Conservation (phyloP, 2,797 vertebrate genomes). For the Rhadinocentrus ornatus region DNA sequence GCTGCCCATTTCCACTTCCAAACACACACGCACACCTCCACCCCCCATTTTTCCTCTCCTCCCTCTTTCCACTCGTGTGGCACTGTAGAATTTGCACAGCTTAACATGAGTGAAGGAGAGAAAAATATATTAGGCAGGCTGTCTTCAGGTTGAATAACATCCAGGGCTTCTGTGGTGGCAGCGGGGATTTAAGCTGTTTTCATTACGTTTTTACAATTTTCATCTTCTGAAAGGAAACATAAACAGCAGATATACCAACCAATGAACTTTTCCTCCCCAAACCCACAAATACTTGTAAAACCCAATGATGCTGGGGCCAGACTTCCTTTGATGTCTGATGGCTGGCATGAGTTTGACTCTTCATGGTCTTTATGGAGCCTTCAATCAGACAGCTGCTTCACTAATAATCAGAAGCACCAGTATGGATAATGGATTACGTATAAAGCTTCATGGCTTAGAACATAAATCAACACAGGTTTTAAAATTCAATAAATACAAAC, state of each 20-base stretch:
- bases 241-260: constrained; percentile 19
- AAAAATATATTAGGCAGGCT: constrained; percentile 56
- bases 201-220: constrained; percentile 48
- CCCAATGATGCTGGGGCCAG: constrained; percentile 20
- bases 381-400: background rate
- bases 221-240: constrained; percentile 18
- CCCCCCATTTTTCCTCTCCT: constrained; percentile 54
- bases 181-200: constrained; percentile 34
- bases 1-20: constrained; percentile 78
- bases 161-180: constrained; percentile 39
- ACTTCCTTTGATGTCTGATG: constrained; percentile 27
- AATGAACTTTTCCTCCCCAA: constrained; percentile 17
- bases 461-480: no score
- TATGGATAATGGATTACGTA: no score
- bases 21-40: constrained; percentile 54
- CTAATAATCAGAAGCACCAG: no score
- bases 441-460: no score
- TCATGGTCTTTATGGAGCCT: background rate
- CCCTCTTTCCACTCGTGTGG: constrained; percentile 66
- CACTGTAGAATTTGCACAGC: constrained; percentile 63
- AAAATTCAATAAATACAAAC: no score
- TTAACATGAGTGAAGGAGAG: constrained; percentile 60
- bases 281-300: constrained; percentile 23
- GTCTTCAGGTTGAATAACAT: constrained; percentile 49
- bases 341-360: constrained; percentile 28